Conservation (phyloP, 2,797 vertebrate genomes). For the Bothrops alternatus region DNA sequence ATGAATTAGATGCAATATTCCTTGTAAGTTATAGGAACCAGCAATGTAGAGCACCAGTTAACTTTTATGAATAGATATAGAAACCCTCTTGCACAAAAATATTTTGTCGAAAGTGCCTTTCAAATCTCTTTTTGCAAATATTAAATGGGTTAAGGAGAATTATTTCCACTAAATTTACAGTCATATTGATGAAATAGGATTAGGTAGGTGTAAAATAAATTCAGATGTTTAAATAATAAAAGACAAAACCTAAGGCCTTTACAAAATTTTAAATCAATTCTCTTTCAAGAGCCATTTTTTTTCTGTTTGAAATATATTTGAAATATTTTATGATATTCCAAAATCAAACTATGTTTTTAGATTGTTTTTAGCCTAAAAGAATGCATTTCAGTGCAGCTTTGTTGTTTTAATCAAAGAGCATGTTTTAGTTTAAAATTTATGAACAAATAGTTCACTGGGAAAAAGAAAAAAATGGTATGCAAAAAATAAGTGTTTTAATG, state of each 20-base stretch:
- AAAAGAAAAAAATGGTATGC: background rate
- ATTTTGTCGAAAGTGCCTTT: slow-evolving; percentile 65
- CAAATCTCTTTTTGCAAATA: background rate
- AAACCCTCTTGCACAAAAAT: slow-evolving; percentile 29
- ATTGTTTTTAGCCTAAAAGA: background rate
- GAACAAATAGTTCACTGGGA: background rate
- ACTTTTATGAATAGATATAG: slow-evolving; percentile 4
- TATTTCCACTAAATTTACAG: slow-evolving; percentile 14
- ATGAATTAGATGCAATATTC: slow-evolving; percentile 32
- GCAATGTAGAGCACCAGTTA: slow-evolving; percentile 10
- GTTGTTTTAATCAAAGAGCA: background rate
- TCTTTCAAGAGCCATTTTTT: slow-evolving; percentile 2
- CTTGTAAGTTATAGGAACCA: slow-evolving; percentile 13
- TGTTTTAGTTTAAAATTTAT: background rate
- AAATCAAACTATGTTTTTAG: background rate
- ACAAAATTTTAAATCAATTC: slow-evolving; percentile 16
- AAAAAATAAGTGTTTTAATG: background rate
- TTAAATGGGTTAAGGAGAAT: slow-evolving; percentile 17
- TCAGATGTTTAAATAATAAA: background rate
- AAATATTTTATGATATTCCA: slow-evolving; percentile 2
- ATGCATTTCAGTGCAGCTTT: background rate
- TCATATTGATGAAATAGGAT: slow-evolving; percentile 31
- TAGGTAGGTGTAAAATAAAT: slow-evolving; percentile 3
- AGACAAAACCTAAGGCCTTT: slow-evolving; percentile 14
- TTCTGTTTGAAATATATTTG: slow-evolving; percentile 20